Evolutionary conservation across 92 coral and sea anemone genomes (phyloP), one percentile per base, ranked within the genome.

Genomic region (Zoanthus sociatus): DNA sequence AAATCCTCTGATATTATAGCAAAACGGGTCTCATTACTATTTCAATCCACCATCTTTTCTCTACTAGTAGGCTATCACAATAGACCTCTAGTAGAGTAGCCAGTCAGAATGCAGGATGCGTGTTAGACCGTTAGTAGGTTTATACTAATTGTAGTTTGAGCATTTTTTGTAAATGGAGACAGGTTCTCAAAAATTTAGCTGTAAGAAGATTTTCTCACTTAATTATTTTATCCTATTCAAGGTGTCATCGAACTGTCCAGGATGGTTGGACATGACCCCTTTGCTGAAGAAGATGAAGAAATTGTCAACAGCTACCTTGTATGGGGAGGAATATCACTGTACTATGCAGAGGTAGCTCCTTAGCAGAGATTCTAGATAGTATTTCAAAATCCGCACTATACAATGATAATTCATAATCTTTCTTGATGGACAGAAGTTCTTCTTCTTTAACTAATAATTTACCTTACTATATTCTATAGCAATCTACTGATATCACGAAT

Each of bases 251-350:
- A 97, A 83, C 92, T 97, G 75, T 90, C 96, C 12, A 86, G 99
- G 51, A 97, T 93, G 76, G 97, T 97, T 51, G 98, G 98, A 6
- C 97, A 92, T 78, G 99, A 97, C 72, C 97, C 99, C 17, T 97
- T 97, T 90, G 98, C 91, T 51, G 99, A 97, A 83, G 99, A 97
- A 78, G 99, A 97, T 82, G 99, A 97, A 47, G 99, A 97, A 98
- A 93, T 97, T 60, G 99, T 95, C 45, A 97, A 97, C 96, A 97
- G 99, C 79, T 97, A 97, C 48, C 93, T 97, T 33, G 99, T 97
- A 7, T 97, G 99, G 99, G 99, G 99, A 45, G 99, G 99, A 55
- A 97, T 97, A 72, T 94, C 99, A 7, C 87, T 97, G 75, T 97
- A 97, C 76, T 97, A 97, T 88, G 99, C 99, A 8, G 99, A 97